Evolutionary conservation across 2,113 vertebrate species (phyloP).

Genomic region (Pantherophis guttatus): DNA sequence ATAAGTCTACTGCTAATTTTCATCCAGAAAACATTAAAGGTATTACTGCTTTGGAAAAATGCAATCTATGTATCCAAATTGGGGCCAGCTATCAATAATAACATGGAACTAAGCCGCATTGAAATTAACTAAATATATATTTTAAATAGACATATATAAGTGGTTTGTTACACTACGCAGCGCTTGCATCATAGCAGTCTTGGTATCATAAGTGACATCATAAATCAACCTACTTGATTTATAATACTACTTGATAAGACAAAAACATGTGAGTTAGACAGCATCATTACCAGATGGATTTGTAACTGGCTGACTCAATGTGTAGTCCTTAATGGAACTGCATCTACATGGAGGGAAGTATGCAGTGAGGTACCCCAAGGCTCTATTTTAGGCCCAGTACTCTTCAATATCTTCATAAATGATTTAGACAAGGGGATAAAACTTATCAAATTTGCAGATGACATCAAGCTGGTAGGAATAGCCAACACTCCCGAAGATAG

Average conservation of each 20-base stretch:
- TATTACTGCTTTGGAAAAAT: not conserved
- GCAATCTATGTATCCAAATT: not conserved
- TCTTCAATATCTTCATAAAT: not conserved
- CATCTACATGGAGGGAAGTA: not conserved
- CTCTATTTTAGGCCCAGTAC: not conserved
- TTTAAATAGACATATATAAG: not conserved
- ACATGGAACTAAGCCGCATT: not conserved
- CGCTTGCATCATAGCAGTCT: not conserved
- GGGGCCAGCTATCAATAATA: not conserved
- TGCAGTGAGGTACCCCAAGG: not conserved
- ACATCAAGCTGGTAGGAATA: not conserved
- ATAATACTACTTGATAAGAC: not conserved
- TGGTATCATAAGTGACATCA: not conserved
- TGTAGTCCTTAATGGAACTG: not conserved
- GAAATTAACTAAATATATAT: not conserved
- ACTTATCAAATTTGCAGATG: not conserved
- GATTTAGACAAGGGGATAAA: not conserved
- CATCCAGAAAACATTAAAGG: not conserved
- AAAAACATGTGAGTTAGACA: not conserved
- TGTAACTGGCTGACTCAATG: not conserved
- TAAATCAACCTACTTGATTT: not conserved
- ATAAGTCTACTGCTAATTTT: not conserved
- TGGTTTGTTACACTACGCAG: not conserved
- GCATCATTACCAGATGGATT: not conserved
- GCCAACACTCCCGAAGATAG: not conserved